These are phyloP conservation scores for Xanthorhoe designata DNA, from an alignment of 2,888 invertebrate genomes.

Conservation along the genomic window DNA sequence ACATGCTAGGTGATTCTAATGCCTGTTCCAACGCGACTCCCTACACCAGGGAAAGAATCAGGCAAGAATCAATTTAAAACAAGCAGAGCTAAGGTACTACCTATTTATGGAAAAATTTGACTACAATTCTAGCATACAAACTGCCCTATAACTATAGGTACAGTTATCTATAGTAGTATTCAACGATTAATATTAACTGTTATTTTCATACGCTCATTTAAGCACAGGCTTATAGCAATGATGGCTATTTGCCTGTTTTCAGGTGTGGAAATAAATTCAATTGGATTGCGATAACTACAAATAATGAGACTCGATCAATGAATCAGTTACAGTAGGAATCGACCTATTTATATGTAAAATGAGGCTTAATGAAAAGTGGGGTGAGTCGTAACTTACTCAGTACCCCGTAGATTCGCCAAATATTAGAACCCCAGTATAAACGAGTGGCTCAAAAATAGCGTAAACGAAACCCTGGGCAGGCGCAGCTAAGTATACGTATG, in stretches of 20 bases:
- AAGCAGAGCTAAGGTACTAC: no score
- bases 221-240: neutral
- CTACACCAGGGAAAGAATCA: no score
- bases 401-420: slow-evolving; percentile 71
- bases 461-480: no score
- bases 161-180: no score
- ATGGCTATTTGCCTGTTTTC: neutral
- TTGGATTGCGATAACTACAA: slow-evolving; percentile 32
- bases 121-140: no score
- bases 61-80: no score
- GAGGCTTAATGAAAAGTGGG: slow-evolving; percentile 66
- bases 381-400: slow-evolving; percentile 55
- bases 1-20: no score
- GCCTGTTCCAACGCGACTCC: no score
- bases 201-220: neutral
- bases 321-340: slow-evolving; percentile 52
- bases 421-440: slow-evolving; percentile 51
- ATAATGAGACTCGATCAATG: slow-evolving; percentile 50
- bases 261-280: neutral
- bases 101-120: no score
- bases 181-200: neutral
- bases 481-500: no score
- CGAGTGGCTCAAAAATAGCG: slow-evolving; percentile 3
- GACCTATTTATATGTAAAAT: slow-evolving; percentile 76
- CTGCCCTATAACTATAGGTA: no score